These are phyloP conservation scores for Parauchenoglanis ngamensis DNA, from an alignment of 2,797 vertebrate species.

Conservation along the genomic window DNA sequence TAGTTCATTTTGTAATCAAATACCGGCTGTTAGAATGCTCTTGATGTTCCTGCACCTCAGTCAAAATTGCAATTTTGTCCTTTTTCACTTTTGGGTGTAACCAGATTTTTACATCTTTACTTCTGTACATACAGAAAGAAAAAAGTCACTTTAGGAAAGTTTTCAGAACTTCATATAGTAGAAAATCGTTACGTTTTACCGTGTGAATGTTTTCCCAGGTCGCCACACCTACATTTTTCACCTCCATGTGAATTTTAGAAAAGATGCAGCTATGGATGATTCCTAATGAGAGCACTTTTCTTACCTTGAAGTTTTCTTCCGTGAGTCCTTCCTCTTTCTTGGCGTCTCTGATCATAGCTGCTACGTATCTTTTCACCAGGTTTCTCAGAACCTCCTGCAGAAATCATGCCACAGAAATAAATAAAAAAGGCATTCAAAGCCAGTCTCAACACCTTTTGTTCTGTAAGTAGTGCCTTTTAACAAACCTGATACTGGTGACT, in stretches of 20 bases:
- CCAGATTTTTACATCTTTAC: background rate
- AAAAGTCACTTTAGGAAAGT: background rate
- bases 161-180: background rate
- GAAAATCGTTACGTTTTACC: background rate
- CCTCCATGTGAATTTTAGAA: background rate
- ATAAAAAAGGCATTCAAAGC: background rate
- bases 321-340: constrained; percentile 94
- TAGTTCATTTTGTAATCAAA: background rate
- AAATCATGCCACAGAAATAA: background rate
- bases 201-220: background rate
- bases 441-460: background rate
- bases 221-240: background rate
- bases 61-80: no score
- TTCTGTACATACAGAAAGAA: background rate
- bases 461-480: background rate
- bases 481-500: constrained; percentile 94
- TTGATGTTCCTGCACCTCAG: no score
- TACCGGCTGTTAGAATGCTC: no score
- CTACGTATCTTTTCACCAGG: constrained; percentile 94
- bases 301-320: constrained; percentile 98
- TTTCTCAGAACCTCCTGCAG: constrained; percentile 90
- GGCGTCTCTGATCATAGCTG: constrained; percentile 95
- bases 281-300: background rate
- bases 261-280: background rate
- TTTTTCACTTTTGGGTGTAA: background rate